These are phyloP conservation scores for Drosophila tristis DNA, from an alignment of 1,140 invertebrate species.

Conservation along the genomic window DNA sequence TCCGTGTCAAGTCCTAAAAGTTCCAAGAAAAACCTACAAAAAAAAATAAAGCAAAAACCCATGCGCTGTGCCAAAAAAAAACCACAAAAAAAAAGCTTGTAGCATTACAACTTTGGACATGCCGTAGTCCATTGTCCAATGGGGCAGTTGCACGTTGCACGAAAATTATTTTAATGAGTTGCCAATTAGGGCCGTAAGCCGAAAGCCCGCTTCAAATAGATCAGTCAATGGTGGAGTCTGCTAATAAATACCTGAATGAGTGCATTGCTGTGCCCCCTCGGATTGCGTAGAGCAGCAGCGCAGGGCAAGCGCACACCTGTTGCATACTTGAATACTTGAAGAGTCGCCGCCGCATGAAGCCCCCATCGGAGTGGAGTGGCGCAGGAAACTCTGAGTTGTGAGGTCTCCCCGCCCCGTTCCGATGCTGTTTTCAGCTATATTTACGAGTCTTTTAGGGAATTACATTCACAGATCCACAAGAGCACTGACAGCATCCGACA, in stretches of 20 bases:
- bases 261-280: background rate
- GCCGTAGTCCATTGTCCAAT: conserved; percentile 53
- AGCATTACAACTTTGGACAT: background rate
- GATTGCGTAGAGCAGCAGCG: conserved; percentile 53
- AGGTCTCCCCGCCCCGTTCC: conserved; percentile 3
- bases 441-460: conserved; percentile 51
- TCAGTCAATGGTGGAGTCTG: conserved; percentile 43
- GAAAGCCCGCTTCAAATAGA: conserved; percentile 51
- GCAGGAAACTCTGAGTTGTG: too few species aligned
- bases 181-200: conserved; percentile 57
- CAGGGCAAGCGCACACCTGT: conserved; percentile 59
- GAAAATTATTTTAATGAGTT: conserved; percentile 77
- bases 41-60: conserved; percentile 42
- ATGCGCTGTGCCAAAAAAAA: conserved; percentile 64
- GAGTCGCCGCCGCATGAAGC: conserved; percentile 22
- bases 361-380: too few species aligned
- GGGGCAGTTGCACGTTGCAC: conserved; percentile 26
- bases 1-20: conserved; percentile 75
- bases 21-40: conserved; percentile 58
- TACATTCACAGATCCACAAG: conserved; percentile 14
- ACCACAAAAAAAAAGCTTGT: conserved; percentile 1
- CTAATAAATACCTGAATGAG: conserved; percentile 67
- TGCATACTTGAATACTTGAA: conserved; percentile 59
- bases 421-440: conserved; percentile 32
- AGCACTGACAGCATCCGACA: conserved; percentile 47